Conservation (phyloP, 2,888 invertebrate genomes). For the Dryocosmus kuriphilus region DNA sequence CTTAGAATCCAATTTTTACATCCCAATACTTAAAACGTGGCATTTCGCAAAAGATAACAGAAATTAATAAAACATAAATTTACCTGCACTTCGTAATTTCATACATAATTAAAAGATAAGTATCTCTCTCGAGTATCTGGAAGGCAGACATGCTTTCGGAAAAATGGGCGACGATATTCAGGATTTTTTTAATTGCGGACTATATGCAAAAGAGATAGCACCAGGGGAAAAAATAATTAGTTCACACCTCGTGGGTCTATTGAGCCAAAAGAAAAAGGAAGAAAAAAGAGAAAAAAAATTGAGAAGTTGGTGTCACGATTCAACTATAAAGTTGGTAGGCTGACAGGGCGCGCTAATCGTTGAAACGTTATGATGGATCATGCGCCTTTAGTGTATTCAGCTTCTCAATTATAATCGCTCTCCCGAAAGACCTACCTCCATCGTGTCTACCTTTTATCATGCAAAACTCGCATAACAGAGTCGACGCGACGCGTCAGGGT, state of each 20-base stretch:
- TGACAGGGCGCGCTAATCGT: slow-evolving; percentile 3
- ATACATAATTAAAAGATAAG: neutral
- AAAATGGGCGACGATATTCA: neutral
- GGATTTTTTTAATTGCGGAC: slow-evolving; percentile 5
- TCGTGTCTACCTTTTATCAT: slow-evolving; percentile 32
- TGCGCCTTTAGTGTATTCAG: slow-evolving; percentile 35
- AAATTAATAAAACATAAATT: too few relatives aligned
- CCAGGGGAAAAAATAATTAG: neutral
- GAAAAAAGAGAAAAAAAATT: slow-evolving; percentile 15
- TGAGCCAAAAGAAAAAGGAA: neutral
- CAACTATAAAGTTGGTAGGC: neutral
- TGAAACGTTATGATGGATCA: slow-evolving; percentile 38
- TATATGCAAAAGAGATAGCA: neutral
- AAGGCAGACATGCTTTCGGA: neutral
- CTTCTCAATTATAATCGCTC: slow-evolving; percentile 39
- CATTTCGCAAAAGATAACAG: too few relatives aligned
- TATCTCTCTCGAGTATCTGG: neutral
- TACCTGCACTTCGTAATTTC: too few relatives aligned
- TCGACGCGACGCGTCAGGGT: slow-evolving; percentile 37
- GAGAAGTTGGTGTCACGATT: slow-evolving; percentile 28
- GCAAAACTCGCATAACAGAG: slow-evolving; percentile 38
- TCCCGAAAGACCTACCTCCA: slow-evolving; percentile 17
- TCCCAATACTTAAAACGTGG: too few relatives aligned
- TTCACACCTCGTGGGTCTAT: slow-evolving; percentile 25
- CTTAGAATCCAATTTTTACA: too few relatives aligned